phyloP scores from a whole-genome alignment of 37 sponge, comb jelly and placozoan genomes.

The Theonella swinhoei region DNA sequence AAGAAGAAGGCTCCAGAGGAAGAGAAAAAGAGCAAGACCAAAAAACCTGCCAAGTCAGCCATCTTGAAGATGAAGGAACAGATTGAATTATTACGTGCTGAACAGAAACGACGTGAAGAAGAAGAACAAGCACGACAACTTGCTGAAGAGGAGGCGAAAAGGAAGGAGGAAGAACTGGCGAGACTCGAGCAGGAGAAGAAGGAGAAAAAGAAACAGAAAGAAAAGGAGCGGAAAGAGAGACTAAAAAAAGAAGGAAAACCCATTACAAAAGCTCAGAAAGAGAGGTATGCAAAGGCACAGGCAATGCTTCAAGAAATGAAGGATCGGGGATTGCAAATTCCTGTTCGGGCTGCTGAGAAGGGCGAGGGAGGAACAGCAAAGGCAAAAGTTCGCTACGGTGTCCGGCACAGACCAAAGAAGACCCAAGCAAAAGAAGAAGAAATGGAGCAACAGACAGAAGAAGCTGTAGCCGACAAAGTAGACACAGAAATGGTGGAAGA shows the following conservation, averaged over 20 bases:
- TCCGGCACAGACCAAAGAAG: slow-evolving; percentile 46
- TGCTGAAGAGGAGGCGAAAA: slow-evolving; percentile 82
- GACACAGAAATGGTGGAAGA: slow-evolving; percentile 49
- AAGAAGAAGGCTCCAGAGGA: slow-evolving; percentile 69
- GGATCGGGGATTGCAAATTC: slow-evolving; percentile 72
- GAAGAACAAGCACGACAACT: slow-evolving; percentile 51
- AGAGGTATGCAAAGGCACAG: slow-evolving; percentile 51
- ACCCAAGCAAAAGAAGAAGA: neutral
- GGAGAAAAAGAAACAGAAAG: slow-evolving; percentile 76
- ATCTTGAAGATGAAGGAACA: slow-evolving; percentile 65
- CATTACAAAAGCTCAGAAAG: slow-evolving; percentile 85
- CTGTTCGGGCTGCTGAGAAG: neutral
- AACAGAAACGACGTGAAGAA: slow-evolving; percentile 75
- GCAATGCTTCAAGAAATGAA: slow-evolving; percentile 64
- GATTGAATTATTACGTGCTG: slow-evolving; percentile 55
- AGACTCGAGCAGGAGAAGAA: slow-evolving; percentile 77
- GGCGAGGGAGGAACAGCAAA: slow-evolving; percentile 36
- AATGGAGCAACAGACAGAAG: neutral
- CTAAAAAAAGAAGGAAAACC: slow-evolving; percentile 89
- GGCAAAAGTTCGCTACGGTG: slow-evolving; percentile 71
- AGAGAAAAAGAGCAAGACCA: slow-evolving; percentile 32
- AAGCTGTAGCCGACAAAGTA: slow-evolving; percentile 30
- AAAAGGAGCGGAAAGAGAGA: slow-evolving; percentile 79
- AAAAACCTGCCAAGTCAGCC: slow-evolving; percentile 46
- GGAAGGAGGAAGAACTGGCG: slow-evolving; percentile 53